Base-by-base conservation (phyloP, 2,113 vertebrate genomes). In the Antigone vipio region DNA sequence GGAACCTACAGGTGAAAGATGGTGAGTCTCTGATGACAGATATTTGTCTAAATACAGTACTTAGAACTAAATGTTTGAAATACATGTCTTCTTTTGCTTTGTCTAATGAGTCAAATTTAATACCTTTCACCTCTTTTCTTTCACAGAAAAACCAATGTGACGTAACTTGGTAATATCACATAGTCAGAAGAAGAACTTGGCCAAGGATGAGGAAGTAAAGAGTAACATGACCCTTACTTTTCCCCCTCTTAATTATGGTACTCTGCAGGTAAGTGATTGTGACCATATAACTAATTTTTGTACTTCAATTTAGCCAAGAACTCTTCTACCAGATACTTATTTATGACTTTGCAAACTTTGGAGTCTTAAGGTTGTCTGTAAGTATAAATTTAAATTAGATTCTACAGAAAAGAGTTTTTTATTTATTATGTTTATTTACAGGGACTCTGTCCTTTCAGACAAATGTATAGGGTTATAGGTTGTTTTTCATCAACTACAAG, bases 261-360 rank as follows among this genome's bases (percentile, higher is more conserved):
- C 58, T 21, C 62, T 49, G 34, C 2, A 3, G 42, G 3, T 44
- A 67, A 69, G 22, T 8, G 18, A 85, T 38, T 8, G 2, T 56
- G 35, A 74, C 38, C 14, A 42, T 35, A 18, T 47, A 87, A 73
- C 19, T 69, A 11, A 52, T 52, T 81, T 62, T 64, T 82, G 23
- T 92, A 27, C 38, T 88, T 79, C 19, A 18, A 3, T 92, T 97
- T 89, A 99, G 99, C 89, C 98, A 99, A 97, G 98, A 99, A 95
- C 98, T 99, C 40, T 99, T 99, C 97, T 98, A 98, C 97, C 98
- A 99, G 91, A 98, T 99, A 80, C 97, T 99, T 75, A 97, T 98
- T 94, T 99, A 98, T 40, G 99, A 99, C 95, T 99, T 99, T 93
- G 99, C 99, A 64, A 99, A 99, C 97, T 99, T 99, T 42, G 99